Evolutionary conservation across 1,140 invertebrate genomes (phyloP).

Genomic region (Drosophila kanapiae): DNA sequence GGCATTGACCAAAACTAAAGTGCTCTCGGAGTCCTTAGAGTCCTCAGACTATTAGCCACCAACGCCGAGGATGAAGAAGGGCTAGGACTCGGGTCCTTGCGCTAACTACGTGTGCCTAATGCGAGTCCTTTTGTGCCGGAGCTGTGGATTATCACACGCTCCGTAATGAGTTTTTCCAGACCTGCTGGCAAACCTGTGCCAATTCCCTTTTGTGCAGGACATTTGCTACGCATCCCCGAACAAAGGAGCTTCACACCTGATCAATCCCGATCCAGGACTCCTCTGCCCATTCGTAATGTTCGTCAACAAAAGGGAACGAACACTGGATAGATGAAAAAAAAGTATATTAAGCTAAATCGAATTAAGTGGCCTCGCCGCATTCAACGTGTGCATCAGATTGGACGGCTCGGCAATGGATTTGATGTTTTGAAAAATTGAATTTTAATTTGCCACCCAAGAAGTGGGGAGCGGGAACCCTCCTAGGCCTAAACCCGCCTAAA

Average conservation of each 20-base stretch:
- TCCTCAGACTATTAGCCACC: constrained; percentile 72
- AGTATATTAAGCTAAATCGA: constrained; percentile 76
- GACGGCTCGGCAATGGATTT: constrained; percentile 47
- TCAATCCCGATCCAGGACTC: constrained; percentile 8
- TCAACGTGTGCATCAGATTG: constrained; percentile 56
- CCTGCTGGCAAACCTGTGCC: constrained; percentile 80
- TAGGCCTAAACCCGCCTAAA: too few relatives aligned
- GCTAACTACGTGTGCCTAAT: constrained; percentile 84
- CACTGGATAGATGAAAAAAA: constrained; percentile 36
- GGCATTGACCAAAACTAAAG: constrained; percentile 81
- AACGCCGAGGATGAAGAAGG: constrained; percentile 36
- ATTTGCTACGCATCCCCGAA: constrained; percentile 69
- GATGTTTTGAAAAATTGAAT: constrained; percentile 80
- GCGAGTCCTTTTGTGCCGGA: constrained; percentile 62
- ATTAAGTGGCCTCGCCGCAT: constrained; percentile 67
- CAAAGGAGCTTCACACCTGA: constrained; percentile 54
- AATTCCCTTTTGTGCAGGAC: constrained; percentile 53
- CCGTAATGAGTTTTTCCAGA: constrained; percentile 68
- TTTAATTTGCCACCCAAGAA: constrained; percentile 82
- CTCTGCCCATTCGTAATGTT: constrained; percentile 45
- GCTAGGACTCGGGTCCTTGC: constrained; percentile 53
- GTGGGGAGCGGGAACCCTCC: too few relatives aligned
- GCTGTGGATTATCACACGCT: constrained; percentile 80
- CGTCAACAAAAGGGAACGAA: constrained; percentile 34
- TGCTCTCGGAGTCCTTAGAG: constrained; percentile 32